Percentiles rank a stretch among this genome's conserved stretches.
These are phyloP conservation scores for Octopus sinensis DNA, from an alignment of 1,140 invertebrate genomes.

Conservation along the genomic window DNA sequence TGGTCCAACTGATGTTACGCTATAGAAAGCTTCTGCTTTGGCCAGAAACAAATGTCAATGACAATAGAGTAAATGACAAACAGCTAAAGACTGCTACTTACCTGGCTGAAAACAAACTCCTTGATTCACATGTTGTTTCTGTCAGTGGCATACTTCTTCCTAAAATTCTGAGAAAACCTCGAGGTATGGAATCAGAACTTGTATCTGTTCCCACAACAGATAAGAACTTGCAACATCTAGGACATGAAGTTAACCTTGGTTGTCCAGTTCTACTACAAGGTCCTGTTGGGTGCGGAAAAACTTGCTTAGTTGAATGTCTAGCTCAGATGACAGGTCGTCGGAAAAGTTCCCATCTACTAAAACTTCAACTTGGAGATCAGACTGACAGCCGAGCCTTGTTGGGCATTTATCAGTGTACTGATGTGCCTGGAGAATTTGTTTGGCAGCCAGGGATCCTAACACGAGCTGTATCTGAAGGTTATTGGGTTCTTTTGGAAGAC, in stretches of 20 bases:
- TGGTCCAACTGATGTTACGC: background rate
- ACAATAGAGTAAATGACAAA: background rate
- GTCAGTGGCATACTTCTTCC: conserved; percentile 19
- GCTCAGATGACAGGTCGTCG: conserved; percentile 73
- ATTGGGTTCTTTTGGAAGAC: conserved; percentile 94
- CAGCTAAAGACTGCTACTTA: background rate
- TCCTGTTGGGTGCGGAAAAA: conserved; percentile 92
- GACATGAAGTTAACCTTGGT: conserved; percentile 49
- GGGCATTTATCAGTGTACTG: conserved; percentile 92
- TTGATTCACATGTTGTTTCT: conserved; percentile 8
- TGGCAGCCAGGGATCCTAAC: conserved; percentile 81
- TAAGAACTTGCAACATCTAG: conserved; percentile 45
- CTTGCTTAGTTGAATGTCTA: conserved; percentile 82
- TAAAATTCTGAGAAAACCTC: background rate
- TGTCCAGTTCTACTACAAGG: conserved; percentile 80
- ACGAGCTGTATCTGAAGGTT: conserved; percentile 79
- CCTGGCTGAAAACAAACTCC: background rate
- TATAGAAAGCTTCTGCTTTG: background rate
- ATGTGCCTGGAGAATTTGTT: conserved; percentile 93
- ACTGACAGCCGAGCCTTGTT: conserved; percentile 89
- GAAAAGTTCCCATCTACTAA: conserved; percentile 61
- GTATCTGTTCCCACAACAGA: conserved; percentile 50
- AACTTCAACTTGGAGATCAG: conserved; percentile 94
- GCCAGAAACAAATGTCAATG: background rate
- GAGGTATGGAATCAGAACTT: conserved; percentile 21